Conservation (phyloP, 2,113 vertebrate genomes). For the Ciconia boyciana region DNA sequence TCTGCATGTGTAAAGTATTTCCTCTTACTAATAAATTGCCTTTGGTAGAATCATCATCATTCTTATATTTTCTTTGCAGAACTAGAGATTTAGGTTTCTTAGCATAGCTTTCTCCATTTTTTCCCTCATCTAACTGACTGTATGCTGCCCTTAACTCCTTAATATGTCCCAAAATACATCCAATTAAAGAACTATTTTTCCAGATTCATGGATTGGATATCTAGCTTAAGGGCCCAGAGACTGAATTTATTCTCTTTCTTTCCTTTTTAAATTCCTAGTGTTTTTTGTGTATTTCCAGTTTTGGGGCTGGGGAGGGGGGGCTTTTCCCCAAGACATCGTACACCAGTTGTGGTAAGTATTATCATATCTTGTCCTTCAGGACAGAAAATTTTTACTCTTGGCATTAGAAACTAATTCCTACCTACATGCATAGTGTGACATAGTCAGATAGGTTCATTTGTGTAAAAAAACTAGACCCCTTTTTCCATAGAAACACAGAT, state of each 20-base stretch:
- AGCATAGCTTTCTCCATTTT: neutral
- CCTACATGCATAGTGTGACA: neutral
- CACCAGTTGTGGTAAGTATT: neutral
- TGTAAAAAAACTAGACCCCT: neutral
- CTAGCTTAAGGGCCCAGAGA: neutral
- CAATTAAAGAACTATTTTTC: neutral
- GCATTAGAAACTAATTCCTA: neutral
- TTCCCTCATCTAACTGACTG: neutral
- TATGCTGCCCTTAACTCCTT: neutral
- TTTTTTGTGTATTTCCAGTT: neutral
- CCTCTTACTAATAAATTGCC: neutral
- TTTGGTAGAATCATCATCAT: neutral
- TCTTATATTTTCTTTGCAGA: neutral
- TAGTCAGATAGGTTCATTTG: neutral
- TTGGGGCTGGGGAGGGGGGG: too few relatives aligned
- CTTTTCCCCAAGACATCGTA: neutral
- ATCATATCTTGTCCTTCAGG: neutral
- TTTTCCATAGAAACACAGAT: neutral
- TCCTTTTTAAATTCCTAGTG: neutral
- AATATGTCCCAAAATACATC: neutral
- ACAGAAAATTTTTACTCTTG: neutral
- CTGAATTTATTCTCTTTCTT: neutral
- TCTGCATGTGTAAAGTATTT: too few relatives aligned
- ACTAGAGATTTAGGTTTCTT: neutral
- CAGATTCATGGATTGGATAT: neutral